Conservation (phyloP, 2,888 invertebrate genomes). For the Coelogynopora nodosa region DNA sequence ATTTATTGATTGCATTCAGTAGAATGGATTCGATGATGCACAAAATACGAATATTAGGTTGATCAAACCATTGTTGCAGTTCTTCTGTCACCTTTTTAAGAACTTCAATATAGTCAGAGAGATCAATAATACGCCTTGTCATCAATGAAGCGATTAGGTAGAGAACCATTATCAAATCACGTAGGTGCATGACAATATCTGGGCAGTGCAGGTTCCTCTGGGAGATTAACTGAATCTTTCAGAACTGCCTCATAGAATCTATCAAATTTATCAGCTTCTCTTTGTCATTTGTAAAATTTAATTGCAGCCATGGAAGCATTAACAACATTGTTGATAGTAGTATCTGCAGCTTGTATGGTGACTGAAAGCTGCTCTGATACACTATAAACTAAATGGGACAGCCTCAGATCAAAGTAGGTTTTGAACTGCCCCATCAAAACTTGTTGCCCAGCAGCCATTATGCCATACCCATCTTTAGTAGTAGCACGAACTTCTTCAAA, state of each 20-base stretch:
- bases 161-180: slow-evolving; percentile 13
- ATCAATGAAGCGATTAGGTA: background rate
- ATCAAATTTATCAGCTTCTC: slow-evolving; percentile 12
- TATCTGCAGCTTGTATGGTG: background rate
- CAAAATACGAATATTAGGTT: slow-evolving; percentile 27
- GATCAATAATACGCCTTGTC: slow-evolving; percentile 24
- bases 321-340: slow-evolving; percentile 7
- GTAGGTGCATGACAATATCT: slow-evolving; percentile 12
- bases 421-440: background rate
- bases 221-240: slow-evolving; percentile 21
- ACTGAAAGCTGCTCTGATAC: background rate
- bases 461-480: background rate
- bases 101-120: slow-evolving; percentile 12
- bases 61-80: slow-evolving; percentile 16
- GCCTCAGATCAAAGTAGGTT: background rate
- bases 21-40: slow-evolving; percentile 28
- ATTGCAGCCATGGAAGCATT: slow-evolving; percentile 20
- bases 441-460: background rate
- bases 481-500: background rate
- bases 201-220: slow-evolving; percentile 1
- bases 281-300: slow-evolving; percentile 24
- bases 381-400: background rate
- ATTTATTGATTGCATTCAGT: slow-evolving; percentile 23
- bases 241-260: slow-evolving; percentile 24
- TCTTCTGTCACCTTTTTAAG: slow-evolving; percentile 25